Evolutionary conservation across 2,797 vertebrate genomes (phyloP).

Genomic region (Hypotaenidia okinawae): DNA sequence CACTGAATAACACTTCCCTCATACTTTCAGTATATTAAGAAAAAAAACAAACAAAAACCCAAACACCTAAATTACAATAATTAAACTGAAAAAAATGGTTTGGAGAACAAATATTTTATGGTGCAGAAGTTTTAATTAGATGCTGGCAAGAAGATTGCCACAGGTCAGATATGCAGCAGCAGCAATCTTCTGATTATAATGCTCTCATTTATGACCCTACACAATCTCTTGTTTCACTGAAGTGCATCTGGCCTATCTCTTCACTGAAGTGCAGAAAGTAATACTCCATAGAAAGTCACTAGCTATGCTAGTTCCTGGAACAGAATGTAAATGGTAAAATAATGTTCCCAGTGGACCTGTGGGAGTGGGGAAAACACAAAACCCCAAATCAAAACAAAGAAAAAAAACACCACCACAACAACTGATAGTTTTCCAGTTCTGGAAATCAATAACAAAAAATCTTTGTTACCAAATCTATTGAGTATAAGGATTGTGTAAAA

Average conservation of each 20-base stretch:
- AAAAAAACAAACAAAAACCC: too few species aligned
- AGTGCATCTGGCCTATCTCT: not conserved
- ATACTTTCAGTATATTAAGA: not conserved
- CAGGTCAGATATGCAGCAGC: not conserved
- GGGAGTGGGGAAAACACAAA: not conserved
- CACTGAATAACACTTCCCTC: not conserved
- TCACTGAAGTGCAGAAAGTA: not conserved
- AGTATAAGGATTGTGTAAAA: not conserved
- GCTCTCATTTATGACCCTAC: not conserved
- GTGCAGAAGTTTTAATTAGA: not conserved
- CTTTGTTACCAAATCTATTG: not conserved
- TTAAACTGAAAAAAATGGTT: not conserved
- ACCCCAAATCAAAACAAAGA: not conserved
- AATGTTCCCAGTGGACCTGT: not conserved
- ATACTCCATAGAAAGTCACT: not conserved
- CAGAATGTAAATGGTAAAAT: not conserved
- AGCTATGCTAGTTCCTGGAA: not conserved
- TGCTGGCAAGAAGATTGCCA: not conserved
- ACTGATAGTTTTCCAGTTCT: not conserved
- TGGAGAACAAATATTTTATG: not conserved
- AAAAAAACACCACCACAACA: not conserved
- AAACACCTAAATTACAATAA: not conserved
- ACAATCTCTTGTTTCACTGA: not conserved
- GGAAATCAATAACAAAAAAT: not conserved
- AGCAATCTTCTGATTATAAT: not conserved